Base-by-base conservation (phyloP, 2,797 vertebrate genomes). In the Propithecus deckenii region DNA sequence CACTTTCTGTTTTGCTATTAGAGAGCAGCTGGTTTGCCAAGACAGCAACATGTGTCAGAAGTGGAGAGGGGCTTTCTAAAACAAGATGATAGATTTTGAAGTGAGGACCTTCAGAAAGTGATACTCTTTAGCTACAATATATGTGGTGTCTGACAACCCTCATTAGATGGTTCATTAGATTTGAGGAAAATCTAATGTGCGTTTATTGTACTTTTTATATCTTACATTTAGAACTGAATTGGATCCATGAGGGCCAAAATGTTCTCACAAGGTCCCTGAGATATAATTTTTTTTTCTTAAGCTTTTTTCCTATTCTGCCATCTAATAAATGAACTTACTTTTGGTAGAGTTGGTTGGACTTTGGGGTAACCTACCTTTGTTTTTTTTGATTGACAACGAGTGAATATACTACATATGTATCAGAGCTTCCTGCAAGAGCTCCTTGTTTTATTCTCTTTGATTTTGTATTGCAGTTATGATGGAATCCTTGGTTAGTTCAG, bases 401-500 rank as follows among this genome's bases (percentile, higher is more conserved):
- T 67, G 43, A 74, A 50, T 52, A 17, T 32, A 23, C 22, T 67
- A 13, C 35, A 20, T 46, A 22, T n/a, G 4, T 67, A 17, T n/a
- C 63, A 65, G 20, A 86, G 55, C 80, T 89, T 95, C 52, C 35
- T 80, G 11, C 52, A 46, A 22, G 32, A 79, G 43, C 85, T 91
- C 83, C 0, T 94, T 97, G 76, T 97, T 67, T 86, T 89, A 84
- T 32, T 74, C 59, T 97, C 55, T 97, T 95, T 94, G 32, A 67
- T 95, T 59, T 97, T 97, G 67, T 35, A 18, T 8, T 91, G 72
- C 52, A 97, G 57, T 97, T 96, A 59, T 94, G 93, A 59, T 95
- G 76, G 89, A 98, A 89, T 90, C 41, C 50, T 87, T 89, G 30
- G 12, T 93, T 95, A 84, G 86, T 92, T 46, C 55, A 81, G 18